Percentiles rank a stretch among this genome's conserved stretches.
Evolutionary conservation across 2,113 vertebrate genomes (phyloP).

Genomic region (Garra rufa): DNA sequence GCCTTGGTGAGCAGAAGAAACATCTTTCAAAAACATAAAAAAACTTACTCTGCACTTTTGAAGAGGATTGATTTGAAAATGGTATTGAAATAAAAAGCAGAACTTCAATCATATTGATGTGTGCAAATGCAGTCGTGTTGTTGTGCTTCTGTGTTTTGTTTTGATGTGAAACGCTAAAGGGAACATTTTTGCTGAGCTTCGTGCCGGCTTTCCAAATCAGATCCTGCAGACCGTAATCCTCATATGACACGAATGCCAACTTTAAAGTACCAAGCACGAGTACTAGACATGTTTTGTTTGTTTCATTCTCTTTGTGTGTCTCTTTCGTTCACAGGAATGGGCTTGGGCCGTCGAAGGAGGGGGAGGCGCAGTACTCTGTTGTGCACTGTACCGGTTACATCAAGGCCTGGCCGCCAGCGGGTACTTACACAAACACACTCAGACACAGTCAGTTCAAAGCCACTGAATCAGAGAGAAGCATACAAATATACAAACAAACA

Average conservation of each 20-base stretch:
- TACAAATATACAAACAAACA: not conserved
- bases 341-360: conserved; percentile 95
- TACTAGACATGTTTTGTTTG: conserved; percentile 31
- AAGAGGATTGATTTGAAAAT: not conserved
- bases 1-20: not conserved
- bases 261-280: not conserved
- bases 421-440: conserved; percentile 70
- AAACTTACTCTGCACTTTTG: too few relatives aligned
- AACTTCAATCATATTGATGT: not conserved
- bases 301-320: conserved; percentile 37
- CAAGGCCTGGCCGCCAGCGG: conserved; percentile 99
- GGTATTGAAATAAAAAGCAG: not conserved
- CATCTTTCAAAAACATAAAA: too few relatives aligned
- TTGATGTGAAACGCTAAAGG: conserved; percentile 16
- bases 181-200: not conserved
- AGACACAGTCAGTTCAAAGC: conserved; percentile 10
- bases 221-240: not conserved
- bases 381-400: conserved; percentile 99
- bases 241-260: not conserved
- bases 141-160: not conserved
- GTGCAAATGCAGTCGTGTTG: not conserved
- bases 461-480: not conserved
- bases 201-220: conserved; percentile 26
- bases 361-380: conserved; percentile 96
- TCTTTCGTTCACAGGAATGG: conserved; percentile 83